These are phyloP conservation scores for Papilio glaucus DNA, from an alignment of 1,140 invertebrate species.

Conservation along the genomic window DNA sequence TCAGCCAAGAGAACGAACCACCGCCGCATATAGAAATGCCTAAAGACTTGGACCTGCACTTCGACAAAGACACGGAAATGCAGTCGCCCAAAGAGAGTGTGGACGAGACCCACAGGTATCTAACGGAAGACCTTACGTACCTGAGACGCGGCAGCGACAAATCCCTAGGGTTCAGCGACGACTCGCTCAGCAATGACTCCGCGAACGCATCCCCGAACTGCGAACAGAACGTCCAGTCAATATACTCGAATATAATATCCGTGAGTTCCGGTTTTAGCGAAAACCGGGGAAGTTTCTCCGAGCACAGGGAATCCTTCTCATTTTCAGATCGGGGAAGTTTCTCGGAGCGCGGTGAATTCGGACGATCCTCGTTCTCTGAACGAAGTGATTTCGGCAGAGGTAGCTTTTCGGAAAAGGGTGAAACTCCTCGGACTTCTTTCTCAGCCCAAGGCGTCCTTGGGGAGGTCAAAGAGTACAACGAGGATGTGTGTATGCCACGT, in stretches of 20 bases:
- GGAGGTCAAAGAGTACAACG: constrained; percentile 75
- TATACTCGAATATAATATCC: constrained; percentile 81
- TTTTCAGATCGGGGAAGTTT: constrained; percentile 81
- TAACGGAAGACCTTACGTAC: constrained; percentile 66
- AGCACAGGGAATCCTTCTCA: constrained; percentile 79
- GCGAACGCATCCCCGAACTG: constrained; percentile 79
- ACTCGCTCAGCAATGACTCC: constrained; percentile 86
- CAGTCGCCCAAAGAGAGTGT: constrained; percentile 64
- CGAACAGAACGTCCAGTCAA: constrained; percentile 79
- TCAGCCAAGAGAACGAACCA: constrained; percentile 84
- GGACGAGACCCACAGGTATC: constrained; percentile 64
- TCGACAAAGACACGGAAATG: constrained; percentile 66
- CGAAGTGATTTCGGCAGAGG: constrained; percentile 73
- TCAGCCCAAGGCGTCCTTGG: constrained; percentile 77
- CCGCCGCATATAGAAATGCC: constrained; percentile 43
- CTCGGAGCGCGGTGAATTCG: constrained; percentile 77
- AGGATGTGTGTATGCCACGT: constrained; percentile 68
- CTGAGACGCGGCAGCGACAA: constrained; percentile 84
- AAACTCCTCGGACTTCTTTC: constrained; percentile 79
- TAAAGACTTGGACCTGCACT: constrained; percentile 43
- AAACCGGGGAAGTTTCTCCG: constrained; percentile 78
- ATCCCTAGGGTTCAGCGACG: constrained; percentile 87
- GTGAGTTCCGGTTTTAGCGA: constrained; percentile 81
- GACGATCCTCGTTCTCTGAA: constrained; percentile 76
- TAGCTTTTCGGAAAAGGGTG: constrained; percentile 78